These are phyloP conservation scores for Cyprinodon diabolis DNA, from an alignment of 2,797 vertebrate species.

Conservation along the genomic window DNA sequence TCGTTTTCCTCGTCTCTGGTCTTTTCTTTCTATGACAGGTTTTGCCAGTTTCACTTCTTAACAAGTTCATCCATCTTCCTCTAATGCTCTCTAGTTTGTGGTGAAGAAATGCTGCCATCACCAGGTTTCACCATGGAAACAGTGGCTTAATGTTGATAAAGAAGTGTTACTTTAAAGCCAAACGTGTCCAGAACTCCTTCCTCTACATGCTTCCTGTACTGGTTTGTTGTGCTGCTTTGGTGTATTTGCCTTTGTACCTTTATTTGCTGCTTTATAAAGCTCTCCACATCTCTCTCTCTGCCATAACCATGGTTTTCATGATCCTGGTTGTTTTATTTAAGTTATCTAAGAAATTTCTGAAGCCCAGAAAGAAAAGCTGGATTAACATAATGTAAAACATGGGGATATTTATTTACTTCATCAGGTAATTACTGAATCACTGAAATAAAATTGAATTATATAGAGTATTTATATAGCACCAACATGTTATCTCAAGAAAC, in stretches of 20 bases:
- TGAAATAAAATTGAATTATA: no score
- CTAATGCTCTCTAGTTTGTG: not conserved
- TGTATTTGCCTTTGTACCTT: no score
- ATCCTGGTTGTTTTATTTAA: not conserved
- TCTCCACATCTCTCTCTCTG: no score
- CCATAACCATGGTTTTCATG: no score
- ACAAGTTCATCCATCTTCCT: not conserved
- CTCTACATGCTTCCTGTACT: not conserved
- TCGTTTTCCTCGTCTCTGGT: not conserved
- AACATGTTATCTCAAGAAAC: no score
- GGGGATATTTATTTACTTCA: no score
- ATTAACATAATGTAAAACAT: not conserved
- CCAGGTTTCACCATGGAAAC: not conserved
- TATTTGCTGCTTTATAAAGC: no score
- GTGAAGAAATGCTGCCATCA: not conserved
- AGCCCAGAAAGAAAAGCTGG: not conserved
- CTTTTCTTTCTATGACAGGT: not conserved
- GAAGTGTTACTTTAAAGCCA: not conserved
- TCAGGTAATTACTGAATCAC: no score
- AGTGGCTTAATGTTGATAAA: not conserved
- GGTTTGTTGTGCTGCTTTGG: not conserved
- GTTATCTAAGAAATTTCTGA: not conserved
- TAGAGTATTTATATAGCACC: no score
- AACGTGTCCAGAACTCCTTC: not conserved
- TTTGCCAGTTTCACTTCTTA: not conserved